These are phyloP conservation scores for Nephila pilipes DNA, from an alignment of 1,140 invertebrate species.

Conservation along the genomic window DNA sequence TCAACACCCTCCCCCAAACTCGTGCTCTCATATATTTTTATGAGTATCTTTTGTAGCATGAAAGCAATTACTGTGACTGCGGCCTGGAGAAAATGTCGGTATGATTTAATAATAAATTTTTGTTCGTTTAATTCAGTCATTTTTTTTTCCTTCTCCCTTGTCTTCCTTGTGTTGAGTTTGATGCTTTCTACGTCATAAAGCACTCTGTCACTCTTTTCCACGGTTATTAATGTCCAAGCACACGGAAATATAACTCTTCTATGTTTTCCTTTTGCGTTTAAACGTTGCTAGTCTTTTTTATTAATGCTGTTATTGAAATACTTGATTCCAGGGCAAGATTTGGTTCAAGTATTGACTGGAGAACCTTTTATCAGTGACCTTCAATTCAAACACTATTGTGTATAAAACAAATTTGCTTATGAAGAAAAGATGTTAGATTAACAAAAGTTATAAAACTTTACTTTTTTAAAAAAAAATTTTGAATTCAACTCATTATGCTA, in stretches of 20 bases:
- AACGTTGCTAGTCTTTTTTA: background rate
- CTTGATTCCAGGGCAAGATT: background rate
- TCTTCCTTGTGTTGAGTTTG: background rate
- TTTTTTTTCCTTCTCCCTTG: background rate
- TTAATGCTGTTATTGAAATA: background rate
- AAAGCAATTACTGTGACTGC: conserved; percentile 58
- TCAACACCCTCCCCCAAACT: background rate
- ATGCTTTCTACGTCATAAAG: background rate
- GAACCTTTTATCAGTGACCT: too few relatives aligned
- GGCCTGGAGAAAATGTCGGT: conserved; percentile 52
- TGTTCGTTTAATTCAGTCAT: background rate
- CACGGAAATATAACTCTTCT: background rate
- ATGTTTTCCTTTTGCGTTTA: background rate
- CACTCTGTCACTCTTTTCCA: background rate
- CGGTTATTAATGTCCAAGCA: background rate
- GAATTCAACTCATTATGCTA: too few relatives aligned
- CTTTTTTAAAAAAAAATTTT: too few relatives aligned
- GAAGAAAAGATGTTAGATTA: too few relatives aligned
- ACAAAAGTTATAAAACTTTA: too few relatives aligned
- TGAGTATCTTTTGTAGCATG: conserved; percentile 70
- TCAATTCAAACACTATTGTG: too few relatives aligned
- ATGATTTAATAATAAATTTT: conserved; percentile 70
- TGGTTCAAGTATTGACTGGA: too few relatives aligned
- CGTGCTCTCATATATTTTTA: conserved; percentile 59
- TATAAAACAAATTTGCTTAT: too few relatives aligned